Conservation (phyloP, 2,888 invertebrate genomes). For the Thecocarcelia acutangulata region DNA sequence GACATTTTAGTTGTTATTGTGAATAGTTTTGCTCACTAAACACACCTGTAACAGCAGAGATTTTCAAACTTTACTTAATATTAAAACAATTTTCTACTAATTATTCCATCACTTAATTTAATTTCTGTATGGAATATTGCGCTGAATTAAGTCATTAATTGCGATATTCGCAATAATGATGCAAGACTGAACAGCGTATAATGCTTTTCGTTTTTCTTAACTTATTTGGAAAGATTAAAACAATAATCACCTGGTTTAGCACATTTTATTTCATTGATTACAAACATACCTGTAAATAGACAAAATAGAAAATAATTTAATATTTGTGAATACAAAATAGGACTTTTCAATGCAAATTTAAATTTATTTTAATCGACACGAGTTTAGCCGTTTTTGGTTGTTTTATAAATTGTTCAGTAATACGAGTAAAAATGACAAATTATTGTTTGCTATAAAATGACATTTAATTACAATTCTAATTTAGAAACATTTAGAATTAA, state of each 20-base stretch:
- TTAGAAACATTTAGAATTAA: too few species aligned
- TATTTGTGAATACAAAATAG: background rate
- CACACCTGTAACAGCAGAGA: too few species aligned
- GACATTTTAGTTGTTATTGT: too few species aligned
- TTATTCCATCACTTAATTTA: too few species aligned
- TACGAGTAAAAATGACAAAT: background rate
- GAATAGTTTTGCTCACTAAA: too few species aligned
- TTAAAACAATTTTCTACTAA: too few species aligned
- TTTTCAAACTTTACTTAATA: too few species aligned
- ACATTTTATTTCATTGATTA: slow-evolving; percentile 8
- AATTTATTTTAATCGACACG: slow-evolving; percentile 37
- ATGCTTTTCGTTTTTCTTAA: slow-evolving; percentile 22
- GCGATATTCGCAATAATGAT: too few species aligned
- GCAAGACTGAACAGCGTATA: too few species aligned
- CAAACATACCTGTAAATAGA: slow-evolving; percentile 64
- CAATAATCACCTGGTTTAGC: slow-evolving; percentile 44
- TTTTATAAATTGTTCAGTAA: background rate
- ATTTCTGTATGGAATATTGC: too few species aligned
- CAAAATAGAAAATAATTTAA: slow-evolving; percentile 38
- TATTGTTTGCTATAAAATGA: background rate
- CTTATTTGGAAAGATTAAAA: slow-evolving; percentile 45
- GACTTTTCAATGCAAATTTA: background rate
- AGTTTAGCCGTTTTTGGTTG: slow-evolving; percentile 21
- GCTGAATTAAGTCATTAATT: too few species aligned
- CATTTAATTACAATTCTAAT: too few species aligned